Evolutionary conservation across 2,888 invertebrate species (phyloP), one percentile per base, ranked within the genome.

Genomic region (Drosophila pseudotakahashii): DNA sequence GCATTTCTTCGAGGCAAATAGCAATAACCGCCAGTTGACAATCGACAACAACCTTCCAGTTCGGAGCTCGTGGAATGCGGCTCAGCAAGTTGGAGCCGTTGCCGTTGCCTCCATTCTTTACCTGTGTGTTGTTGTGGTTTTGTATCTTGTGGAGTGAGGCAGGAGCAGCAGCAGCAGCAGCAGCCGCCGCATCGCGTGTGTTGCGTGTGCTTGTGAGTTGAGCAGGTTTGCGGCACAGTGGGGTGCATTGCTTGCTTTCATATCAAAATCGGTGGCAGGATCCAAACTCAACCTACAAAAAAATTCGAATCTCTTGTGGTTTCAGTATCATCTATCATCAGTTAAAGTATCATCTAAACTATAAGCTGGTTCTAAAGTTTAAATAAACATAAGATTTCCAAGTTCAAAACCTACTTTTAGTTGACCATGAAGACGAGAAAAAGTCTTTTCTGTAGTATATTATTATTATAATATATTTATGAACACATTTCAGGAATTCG

Each of bases 41-140:
- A 30, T 30, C 30, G 30, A 47, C 47, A 47, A 47, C 47, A 47
- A 30, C 47, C 47, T 47, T 47, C 30, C 47, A 47, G 47, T 47
- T 47, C 6, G 47, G 30, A 67, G 66, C 77, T 69, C 51, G 76
- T 78, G 82, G 82, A 82, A 82, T 82, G 82, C 63, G 88, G 82
- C 82, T 73, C 62, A 73, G 76, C 82, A 82, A 88, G 80, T 82
- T 88, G 68, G 70, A 69, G 73, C 34, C 42, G 51, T 55, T 69
- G 73, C 34, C 42, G 51, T 55, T 69, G 68, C 54, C 45, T 36
- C 44, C 62, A 45, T 51, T 53, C 57, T 45, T 37, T 54, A 54
- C 62, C 39, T 54, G 62, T 39, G 58, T 45, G 47, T 37, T 30
- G 30, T 30, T 30, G 30, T 30, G 30, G 30, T 30, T 30, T 30